phyloP scores from a whole-genome alignment of 37 sponge, comb jelly and placozoan species.

The Ephydatia muelleri region DNA sequence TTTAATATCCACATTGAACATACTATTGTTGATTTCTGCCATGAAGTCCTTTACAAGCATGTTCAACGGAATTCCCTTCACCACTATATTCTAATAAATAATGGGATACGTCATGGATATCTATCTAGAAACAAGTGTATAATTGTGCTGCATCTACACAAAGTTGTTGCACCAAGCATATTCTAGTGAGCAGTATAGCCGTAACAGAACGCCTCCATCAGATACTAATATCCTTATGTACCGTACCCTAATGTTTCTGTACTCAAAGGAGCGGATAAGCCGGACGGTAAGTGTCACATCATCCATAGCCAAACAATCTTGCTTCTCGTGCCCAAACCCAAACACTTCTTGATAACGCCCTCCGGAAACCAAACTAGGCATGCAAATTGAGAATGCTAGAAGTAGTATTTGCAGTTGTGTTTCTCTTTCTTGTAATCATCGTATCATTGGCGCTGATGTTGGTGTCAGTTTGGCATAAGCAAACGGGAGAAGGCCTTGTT shows the following conservation, averaged over 20 bases:
- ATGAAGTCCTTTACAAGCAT: conserved; percentile 23
- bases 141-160: no score
- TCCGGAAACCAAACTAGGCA: background rate
- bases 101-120: background rate
- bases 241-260: conserved; percentile 45
- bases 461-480: conserved; percentile 45
- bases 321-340: background rate
- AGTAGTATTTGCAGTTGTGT: background rate
- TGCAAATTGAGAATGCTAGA: background rate
- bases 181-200: no score
- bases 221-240: no score
- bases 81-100: conserved; percentile 8
- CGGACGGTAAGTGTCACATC: conserved; percentile 31
- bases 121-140: no score
- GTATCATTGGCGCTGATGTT: conserved; percentile 15
- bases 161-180: no score
- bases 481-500: conserved; percentile 59
- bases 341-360: background rate
- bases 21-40: conserved; percentile 26
- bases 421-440: background rate
- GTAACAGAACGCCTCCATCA: no score
- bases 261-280: conserved; percentile 57
- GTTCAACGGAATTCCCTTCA: conserved; percentile 4
- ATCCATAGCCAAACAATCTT: background rate
- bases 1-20: background rate